Evolutionary conservation across 2,113 vertebrate genomes (phyloP).

Genomic region (Oncorhynchus masou): DNA sequence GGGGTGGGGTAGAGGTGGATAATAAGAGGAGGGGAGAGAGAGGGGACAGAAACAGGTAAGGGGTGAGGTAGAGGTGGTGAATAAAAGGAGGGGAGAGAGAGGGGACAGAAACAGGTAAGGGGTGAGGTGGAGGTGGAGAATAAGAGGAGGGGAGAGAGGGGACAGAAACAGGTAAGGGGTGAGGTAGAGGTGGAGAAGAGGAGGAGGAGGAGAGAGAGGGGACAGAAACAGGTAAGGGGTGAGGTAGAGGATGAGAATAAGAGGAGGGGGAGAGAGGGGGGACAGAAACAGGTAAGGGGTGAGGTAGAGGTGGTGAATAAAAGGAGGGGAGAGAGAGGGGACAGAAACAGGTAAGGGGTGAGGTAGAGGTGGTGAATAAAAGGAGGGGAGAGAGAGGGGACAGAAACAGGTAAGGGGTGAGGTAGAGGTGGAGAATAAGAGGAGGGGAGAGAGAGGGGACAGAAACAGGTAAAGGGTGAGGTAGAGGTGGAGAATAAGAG

Average conservation of each 20-base stretch:
- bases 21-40: constrained; percentile 16
- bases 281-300: too few species aligned
- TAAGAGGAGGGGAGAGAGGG: neutral
- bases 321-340: too few species aligned
- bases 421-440: too few species aligned
- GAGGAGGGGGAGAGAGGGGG: too few species aligned
- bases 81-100: constrained; percentile 2
- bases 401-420: too few species aligned
- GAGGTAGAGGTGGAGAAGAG: neutral
- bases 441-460: too few species aligned
- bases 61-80: neutral
- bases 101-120: too few species aligned
- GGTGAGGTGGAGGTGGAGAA: neutral
- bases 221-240: neutral
- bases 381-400: too few species aligned
- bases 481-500: neutral
- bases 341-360: too few species aligned
- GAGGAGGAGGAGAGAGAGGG: constrained; percentile 7
- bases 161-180: neutral
- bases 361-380: too few species aligned
- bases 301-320: too few species aligned
- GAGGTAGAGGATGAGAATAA: neutral
- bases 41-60: too few species aligned
- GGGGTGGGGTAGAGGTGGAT: neutral
- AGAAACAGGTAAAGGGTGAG: neutral